phyloP scores from a whole-genome alignment of 2,113 vertebrate genomes.

The Scomber japonicus region DNA sequence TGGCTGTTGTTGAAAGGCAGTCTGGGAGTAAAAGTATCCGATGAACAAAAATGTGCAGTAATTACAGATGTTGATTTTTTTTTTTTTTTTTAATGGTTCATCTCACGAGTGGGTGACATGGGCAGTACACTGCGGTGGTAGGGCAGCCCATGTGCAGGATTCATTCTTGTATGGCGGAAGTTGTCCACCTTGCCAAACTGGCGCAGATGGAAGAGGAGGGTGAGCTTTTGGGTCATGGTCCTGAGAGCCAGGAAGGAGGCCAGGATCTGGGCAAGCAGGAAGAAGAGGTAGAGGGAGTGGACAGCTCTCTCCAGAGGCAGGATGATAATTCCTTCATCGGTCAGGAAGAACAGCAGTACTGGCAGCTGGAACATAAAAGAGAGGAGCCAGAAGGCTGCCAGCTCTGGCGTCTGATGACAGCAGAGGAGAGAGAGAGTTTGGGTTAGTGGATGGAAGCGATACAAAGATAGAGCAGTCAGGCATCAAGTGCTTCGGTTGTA shows the following conservation, averaged over 20 bases:
- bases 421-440: background rate
- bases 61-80: too few relatives aligned
- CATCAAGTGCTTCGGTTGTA: conserved; percentile 13
- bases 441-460: conserved; percentile 20
- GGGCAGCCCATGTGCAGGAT: conserved; percentile 57
- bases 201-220: conserved; percentile 83
- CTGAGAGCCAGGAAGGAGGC: conserved; percentile 83
- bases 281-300: conserved; percentile 84
- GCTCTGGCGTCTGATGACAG: conserved; percentile 86
- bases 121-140: conserved; percentile 74
- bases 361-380: conserved; percentile 89
- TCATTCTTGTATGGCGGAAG: conserved; percentile 41
- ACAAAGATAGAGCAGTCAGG: conserved; percentile 47
- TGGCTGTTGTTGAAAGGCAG: too few relatives aligned
- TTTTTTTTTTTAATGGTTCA: conserved; percentile 42
- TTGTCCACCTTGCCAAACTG: conserved; percentile 72
- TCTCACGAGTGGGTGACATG: conserved; percentile 49
- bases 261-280: conserved; percentile 81
- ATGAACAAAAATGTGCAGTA: too few relatives aligned
- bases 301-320: conserved; percentile 86
- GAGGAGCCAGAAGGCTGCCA: conserved; percentile 90
- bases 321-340: conserved; percentile 79
- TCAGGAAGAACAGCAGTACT: conserved; percentile 90
- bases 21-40: too few relatives aligned
- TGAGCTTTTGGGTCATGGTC: conserved; percentile 86